Base-by-base conservation (phyloP, 2,888 invertebrate genomes). In the Gisinianus flammeolus region DNA sequence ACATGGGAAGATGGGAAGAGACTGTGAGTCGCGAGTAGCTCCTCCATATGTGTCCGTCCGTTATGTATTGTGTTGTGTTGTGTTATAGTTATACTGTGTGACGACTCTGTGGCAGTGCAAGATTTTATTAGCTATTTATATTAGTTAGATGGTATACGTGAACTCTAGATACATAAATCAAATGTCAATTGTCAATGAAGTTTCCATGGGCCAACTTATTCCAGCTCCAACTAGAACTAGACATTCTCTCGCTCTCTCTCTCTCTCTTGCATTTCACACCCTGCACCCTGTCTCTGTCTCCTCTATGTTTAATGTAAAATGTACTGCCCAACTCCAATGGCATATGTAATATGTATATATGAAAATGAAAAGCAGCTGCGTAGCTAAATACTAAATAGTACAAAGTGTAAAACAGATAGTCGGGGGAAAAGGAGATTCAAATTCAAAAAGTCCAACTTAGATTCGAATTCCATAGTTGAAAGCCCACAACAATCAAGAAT, bases 101-200 rank as follows among this genome's bases (percentile, higher is more conserved):
- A n/a, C n/a, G n/a, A n/a, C 44, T 16, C 44, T 44, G 44, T 44
- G 12, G 12, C 44, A 44, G 19, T 44, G 16, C 44, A 44, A 16
- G 44, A 16, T 44, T 35, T 44, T 44, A 19, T 44, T 19, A 16
- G 44, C 62, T 62, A 62, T 62, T 62, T 62, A 62, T 62, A 62
- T 62, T 62, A 62, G 62, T 26, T 62, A 62, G 62, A 62, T 62
- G 62, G 62, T 62, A n/a, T n/a, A 62, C 62, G 62, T 62, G 44
- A 44, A 58, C 33, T 31, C 35, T 68, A 19, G 30, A 56, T 71
- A 56, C 71, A 71, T 71, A 71, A 71, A 71, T 71, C 71, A 71
- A 71, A 71, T 54, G 71, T 56, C 56, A 71, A 71, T 71, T 35
- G 56, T 62, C 62, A 62, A 62, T 62, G 26, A 26, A 62, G 12